phyloP scores from a whole-genome alignment of 2,113 vertebrate genomes.

The Meriones unguiculatus region DNA sequence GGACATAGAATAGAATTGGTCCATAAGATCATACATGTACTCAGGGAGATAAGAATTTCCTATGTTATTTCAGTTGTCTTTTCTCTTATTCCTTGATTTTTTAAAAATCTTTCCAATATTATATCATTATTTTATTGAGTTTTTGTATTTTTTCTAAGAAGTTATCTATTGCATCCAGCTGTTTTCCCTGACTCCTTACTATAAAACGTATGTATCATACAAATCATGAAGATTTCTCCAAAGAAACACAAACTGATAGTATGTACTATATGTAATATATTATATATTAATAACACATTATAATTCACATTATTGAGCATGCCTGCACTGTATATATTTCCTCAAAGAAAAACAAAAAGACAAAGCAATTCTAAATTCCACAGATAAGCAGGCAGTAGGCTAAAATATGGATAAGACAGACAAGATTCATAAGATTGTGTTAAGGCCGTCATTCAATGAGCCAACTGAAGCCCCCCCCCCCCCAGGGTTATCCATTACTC shows the following conservation, averaged over 20 bases:
- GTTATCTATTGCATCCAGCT: background rate
- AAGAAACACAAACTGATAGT: background rate
- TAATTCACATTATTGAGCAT: background rate
- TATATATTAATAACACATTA: background rate
- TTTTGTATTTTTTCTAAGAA: background rate
- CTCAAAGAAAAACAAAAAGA: background rate
- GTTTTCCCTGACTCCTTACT: background rate
- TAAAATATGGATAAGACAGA: background rate
- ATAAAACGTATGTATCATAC: background rate
- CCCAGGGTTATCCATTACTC: background rate
- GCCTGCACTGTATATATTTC: background rate
- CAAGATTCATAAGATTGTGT: background rate
- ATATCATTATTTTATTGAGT: background rate
- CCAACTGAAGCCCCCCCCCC: background rate
- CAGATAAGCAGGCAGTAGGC: background rate
- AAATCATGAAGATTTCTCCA: background rate
- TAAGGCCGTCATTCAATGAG: background rate
- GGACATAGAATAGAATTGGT: background rate
- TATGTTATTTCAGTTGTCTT: background rate
- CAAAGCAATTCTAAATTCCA: background rate
- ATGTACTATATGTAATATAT: background rate
- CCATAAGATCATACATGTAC: background rate
- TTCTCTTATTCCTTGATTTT: background rate
- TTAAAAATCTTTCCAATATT: background rate
- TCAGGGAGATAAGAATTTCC: background rate